A percentile compares a stretch with the other conserved stretches of the same genome.
phyloP scores from a whole-genome alignment of 2,888 invertebrate genomes.

The Ennomos erosarius region DNA sequence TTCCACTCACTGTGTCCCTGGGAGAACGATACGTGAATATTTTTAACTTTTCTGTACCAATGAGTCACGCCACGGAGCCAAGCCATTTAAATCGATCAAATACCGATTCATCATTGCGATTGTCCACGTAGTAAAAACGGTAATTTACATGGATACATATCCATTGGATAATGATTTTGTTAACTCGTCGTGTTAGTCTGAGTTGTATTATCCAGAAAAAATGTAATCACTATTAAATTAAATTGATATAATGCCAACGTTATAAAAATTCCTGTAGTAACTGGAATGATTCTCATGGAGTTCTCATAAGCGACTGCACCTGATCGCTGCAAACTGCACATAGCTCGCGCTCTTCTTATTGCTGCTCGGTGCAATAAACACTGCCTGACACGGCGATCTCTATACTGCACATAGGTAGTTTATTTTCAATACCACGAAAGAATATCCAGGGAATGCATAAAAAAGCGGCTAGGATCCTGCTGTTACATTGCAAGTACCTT shows the following conservation, averaged over 20 bases:
- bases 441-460: conserved; percentile 19
- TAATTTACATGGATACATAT: neutral
- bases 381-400: conserved; percentile 32
- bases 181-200: no score
- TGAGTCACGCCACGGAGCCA: conserved; percentile 54
- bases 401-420: conserved; percentile 14
- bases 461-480: conserved; percentile 24
- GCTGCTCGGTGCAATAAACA: conserved; percentile 31
- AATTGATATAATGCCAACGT: no score
- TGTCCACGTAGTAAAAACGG: neutral
- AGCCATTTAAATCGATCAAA: conserved; percentile 20
- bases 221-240: no score
- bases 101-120: conserved; percentile 6
- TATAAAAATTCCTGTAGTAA: conserved; percentile 7
- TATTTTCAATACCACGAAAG: conserved; percentile 16
- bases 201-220: no score
- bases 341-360: conserved; percentile 14
- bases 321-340: neutral
- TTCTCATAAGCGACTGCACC: conserved; percentile 7
- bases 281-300: conserved; percentile 21
- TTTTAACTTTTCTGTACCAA: conserved; percentile 59
- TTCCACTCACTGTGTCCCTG: conserved; percentile 61
- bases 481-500: conserved; percentile 30
- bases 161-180: neutral
- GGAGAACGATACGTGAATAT: conserved; percentile 64